Base-by-base conservation (phyloP, 1,140 invertebrate species). In the Conus ventricosus region DNA sequence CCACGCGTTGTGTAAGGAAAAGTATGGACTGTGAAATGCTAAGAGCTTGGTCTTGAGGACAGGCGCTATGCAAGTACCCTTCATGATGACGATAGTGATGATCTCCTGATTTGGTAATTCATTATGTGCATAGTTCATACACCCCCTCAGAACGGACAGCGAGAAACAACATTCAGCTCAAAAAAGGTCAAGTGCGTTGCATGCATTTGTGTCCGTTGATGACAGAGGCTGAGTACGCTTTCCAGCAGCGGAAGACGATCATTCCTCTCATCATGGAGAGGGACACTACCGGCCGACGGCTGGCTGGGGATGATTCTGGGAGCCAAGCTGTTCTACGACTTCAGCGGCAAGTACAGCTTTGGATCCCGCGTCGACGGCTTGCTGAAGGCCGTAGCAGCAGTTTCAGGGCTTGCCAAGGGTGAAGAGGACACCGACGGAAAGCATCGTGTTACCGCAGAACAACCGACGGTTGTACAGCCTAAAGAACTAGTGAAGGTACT, bases 221-320 rank as follows among this genome's bases (percentile, higher is more conserved):
- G 90, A 84, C 90, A 94, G 94, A 95, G 90, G 94, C 94, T 8
- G 94, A 95, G 88, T 95, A 95, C 89, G 92, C 94, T 10, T 94
- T 92, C 87, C 88, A 93, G 63, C 85, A 90, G 55, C 89, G 91
- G 17, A 94, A 94, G 84, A 89, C 89, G 11, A 93, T 95, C 39
- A 91, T 95, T 51, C 94, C 94, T 0, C 89, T 95, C 15, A 90
- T 92, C 57, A 93, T 95, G 93, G 89, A 94, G 81, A 80, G 39
- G 39, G 90, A 89, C 13, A 89, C 13, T 95, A 94, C 83, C 88
- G 88, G 60, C 91, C 13, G 94, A 94, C 89, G 94, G 94, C 17
- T 95, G 94, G 94, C 90, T 95, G 11, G 94, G 94, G 4, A 87
- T 94, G 54, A 91, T 95, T 20, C 83, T 94, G 20, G 94, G 94